A percentile compares a stretch with the other conserved stretches of the same genome.
Evolutionary conservation across 1,140 invertebrate species (phyloP).

Genomic region (Rhizoglyphus robini): DNA sequence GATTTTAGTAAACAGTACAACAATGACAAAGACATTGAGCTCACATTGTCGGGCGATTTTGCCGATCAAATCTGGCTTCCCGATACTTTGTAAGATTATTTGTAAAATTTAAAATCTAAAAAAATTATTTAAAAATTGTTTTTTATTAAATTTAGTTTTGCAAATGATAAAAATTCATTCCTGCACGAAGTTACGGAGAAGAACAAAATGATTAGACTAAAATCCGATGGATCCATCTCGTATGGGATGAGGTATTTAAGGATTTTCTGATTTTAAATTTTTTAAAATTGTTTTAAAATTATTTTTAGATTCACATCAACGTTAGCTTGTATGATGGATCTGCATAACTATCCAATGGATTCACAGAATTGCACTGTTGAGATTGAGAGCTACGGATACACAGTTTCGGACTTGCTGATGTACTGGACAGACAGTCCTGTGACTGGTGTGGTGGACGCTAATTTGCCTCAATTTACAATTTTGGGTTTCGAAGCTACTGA

Average conservation of each 20-base stretch:
- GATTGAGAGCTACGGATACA: constrained; percentile 98
- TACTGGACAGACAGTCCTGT: constrained; percentile 79
- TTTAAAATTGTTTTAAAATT: too few relatives aligned
- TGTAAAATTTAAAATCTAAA: too few relatives aligned
- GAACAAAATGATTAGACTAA: constrained; percentile 85
- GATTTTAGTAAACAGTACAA: constrained; percentile 71
- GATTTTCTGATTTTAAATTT: too few relatives aligned
- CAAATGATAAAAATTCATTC: constrained; percentile 96
- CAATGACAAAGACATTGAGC: constrained; percentile 51
- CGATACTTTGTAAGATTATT: constrained; percentile 74
- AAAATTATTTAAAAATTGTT: too few relatives aligned
- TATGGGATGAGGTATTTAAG: constrained; percentile 99
- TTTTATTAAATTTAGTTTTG: constrained; percentile 34
- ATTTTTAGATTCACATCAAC: constrained; percentile 96
- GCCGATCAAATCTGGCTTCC: constrained; percentile 97
- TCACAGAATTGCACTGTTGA: constrained; percentile 96
- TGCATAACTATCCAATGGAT: constrained; percentile 96
- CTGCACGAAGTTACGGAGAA: constrained; percentile 94
- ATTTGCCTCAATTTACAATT: constrained; percentile 89
- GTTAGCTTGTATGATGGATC: constrained; percentile 95
- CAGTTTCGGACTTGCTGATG: constrained; percentile 93
- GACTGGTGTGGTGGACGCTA: constrained; percentile 77
- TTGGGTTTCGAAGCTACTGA: constrained; percentile 84
- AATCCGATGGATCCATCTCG: constrained; percentile 77
- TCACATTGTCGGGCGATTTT: constrained; percentile 90